Evolutionary conservation across 2,113 vertebrate genomes (phyloP), one percentile per base, ranked within the genome.

Genomic region (Triplophysa tibetana): DNA sequence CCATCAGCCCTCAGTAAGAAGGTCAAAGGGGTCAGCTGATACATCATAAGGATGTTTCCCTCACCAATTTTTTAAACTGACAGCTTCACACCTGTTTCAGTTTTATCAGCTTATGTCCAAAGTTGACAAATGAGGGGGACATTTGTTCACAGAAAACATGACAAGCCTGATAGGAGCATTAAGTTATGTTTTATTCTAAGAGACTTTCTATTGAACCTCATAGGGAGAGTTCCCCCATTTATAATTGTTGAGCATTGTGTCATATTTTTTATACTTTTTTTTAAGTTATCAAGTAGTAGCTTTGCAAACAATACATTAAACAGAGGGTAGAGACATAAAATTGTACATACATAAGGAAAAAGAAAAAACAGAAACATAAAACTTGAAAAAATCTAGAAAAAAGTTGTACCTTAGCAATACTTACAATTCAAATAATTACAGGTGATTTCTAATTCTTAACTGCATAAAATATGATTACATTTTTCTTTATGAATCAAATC

Each of bases 1-100:
- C 56, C 54, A 74, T 74, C 70, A 74, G 29, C 70, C 23, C 13
- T 10, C n/a, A 43, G 70, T 19, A 6, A 23, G 54, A 21, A 61
- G 70, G 54, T 61, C 56, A 61, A 10, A 61, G 2, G 23, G n/a
- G 56, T 41, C n/a, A 41, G 50, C 52, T 58, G 50, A 38, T 33
- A 10, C 70, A 73, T 29, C 24, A 60, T 11, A 11, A 56, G 52
- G 33, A 19, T 38, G 24, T 21, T n/a, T 16, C 70, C 29, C 54
- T 13, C 26, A 56, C 17, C 10, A 4, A 17, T 21, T 60, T 38
- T 60, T 41, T 38, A 12, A 60, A 60, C 66, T 45, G 26, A 70
- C 12, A 16, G 50, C 11, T 12, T 45, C 7, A 50, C 43, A 50
- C 38, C 62, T 14, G 52, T 2, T 56, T 8, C 17, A 56, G n/a